Evolutionary conservation across 2,797 vertebrate species (phyloP), one percentile per base, ranked within the genome.

Genomic region (Peromyscus aztecus): DNA sequence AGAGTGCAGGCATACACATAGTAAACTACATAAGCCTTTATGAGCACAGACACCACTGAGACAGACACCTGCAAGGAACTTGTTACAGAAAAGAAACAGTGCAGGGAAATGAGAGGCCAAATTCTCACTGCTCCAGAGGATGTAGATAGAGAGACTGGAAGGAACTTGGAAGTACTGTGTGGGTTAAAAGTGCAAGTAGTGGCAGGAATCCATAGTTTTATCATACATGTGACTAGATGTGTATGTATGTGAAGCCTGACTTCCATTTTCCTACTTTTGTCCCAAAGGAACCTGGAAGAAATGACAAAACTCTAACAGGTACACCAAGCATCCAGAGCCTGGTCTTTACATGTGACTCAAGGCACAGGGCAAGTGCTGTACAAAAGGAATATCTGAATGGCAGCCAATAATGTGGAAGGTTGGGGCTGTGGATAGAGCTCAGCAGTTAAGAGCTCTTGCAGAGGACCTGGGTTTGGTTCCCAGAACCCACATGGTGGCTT

Each of bases 311-410:
- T 83, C 34, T 13, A 80, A 78, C 2, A 1, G n/a, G 29, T 2
- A 63, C 10, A 61, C 43, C 37, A 37, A 52, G 34, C 4, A 92
- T 0, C 12, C 3, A 78, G 81, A 76, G 63, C 2, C 40, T 37
- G 29, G 46, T 19, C 92, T 94, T 89, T 43, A 91, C 37, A 91
- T 46, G 52, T 82, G 31, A 95, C n/a, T 96, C 40, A 65, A 77
- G 59, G 80, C 19, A n/a, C 82, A 46, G 65, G 67, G 13, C 6
- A 63, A 57, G 6, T 3, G 24, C 43, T 8, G 55, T 27, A 29
- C 0, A 78, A 29, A 76, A 67, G n/a, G 21, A 57, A 19, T 1
- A 82, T 59, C 0, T 89, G 75, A 78, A 57, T 69, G 71, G 13
- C 55, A 78, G 34, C 24, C 27, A 49, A 55, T 19, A 65, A 69